Percentiles rank a stretch among this genome's conserved stretches.
These are phyloP conservation scores for Sesamia inferens DNA, from an alignment of 2,888 invertebrate genomes.

Conservation along the genomic window DNA sequence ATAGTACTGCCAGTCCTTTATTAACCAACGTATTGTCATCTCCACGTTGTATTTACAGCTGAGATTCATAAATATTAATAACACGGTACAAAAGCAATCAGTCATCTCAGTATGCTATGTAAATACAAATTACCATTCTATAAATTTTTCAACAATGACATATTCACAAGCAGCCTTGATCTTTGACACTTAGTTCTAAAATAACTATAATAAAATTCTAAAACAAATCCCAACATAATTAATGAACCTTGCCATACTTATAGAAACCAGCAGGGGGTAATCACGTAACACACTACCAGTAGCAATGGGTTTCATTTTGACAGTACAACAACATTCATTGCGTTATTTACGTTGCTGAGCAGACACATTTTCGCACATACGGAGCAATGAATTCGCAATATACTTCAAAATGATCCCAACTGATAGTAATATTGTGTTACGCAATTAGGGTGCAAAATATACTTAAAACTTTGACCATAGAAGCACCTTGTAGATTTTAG, in stretches of 20 bases:
- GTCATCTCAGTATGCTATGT: background rate
- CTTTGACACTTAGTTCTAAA: background rate
- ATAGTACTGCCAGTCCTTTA: background rate
- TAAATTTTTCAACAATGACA: conserved; percentile 7
- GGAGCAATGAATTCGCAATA: too few species aligned
- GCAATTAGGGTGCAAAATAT: too few species aligned
- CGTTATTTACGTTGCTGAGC: too few species aligned
- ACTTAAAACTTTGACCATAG: background rate
- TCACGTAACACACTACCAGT: too few species aligned
- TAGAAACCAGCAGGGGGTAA: background rate
- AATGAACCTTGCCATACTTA: background rate
- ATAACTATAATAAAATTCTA: background rate
- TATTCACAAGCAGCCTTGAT: conserved; percentile 1
- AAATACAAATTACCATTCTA: conserved; percentile 19
- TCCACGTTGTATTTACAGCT: background rate
- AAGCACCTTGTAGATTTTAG: background rate
- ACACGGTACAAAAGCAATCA: conserved; percentile 10
- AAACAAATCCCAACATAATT: background rate
- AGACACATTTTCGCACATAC: too few species aligned
- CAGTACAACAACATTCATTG: too few species aligned
- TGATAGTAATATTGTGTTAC: too few species aligned
- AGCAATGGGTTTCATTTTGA: too few species aligned
- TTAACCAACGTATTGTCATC: background rate
- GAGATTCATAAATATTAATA: conserved; percentile 34
- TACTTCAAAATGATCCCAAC: too few species aligned